A percentile compares a stretch with the other conserved stretches of the same genome.
phyloP scores from a whole-genome alignment of 2,888 invertebrate genomes.

The Psylliodes chrysocephalus region DNA sequence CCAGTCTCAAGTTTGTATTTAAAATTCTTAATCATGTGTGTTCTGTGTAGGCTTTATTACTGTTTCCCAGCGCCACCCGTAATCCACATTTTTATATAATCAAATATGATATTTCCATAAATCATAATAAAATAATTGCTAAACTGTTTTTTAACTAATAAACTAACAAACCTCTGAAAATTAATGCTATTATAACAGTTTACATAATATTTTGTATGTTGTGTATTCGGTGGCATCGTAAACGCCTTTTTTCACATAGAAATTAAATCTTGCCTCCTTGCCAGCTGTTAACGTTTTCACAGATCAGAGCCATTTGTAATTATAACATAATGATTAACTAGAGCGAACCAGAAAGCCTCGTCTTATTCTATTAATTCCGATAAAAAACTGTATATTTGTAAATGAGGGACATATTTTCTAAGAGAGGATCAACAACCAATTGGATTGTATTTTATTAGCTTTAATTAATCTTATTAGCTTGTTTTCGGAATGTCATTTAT shows the following conservation, averaged over 20 bases:
- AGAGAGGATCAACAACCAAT: not conserved
- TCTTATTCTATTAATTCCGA: slow-evolving; percentile 26
- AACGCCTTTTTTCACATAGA: not conserved
- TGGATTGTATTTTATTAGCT: not conserved
- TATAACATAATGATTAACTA: slow-evolving; percentile 32
- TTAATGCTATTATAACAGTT: not conserved
- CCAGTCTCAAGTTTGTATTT: too few species aligned
- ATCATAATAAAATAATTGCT: too few species aligned
- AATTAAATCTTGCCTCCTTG: not conserved
- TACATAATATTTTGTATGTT: not conserved
- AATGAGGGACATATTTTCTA: slow-evolving; percentile 14
- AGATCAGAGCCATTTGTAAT: slow-evolving; percentile 23
- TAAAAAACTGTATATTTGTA: slow-evolving; percentile 13
- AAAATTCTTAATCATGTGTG: too few species aligned
- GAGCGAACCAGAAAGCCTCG: slow-evolving; percentile 28
- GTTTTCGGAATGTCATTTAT: too few species aligned
- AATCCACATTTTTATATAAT: too few species aligned
- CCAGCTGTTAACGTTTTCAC: slow-evolving; percentile 19
- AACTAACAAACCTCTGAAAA: too few species aligned
- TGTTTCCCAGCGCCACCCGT: too few species aligned
- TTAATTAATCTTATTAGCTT: not conserved
- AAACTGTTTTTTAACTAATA: too few species aligned
- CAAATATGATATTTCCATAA: too few species aligned
- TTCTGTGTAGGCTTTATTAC: too few species aligned
- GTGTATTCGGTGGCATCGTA: not conserved